Evolutionary conservation across 1,140 invertebrate genomes (phyloP), one percentile per base, ranked within the genome.

Genomic region (Spodoptera litura): DNA sequence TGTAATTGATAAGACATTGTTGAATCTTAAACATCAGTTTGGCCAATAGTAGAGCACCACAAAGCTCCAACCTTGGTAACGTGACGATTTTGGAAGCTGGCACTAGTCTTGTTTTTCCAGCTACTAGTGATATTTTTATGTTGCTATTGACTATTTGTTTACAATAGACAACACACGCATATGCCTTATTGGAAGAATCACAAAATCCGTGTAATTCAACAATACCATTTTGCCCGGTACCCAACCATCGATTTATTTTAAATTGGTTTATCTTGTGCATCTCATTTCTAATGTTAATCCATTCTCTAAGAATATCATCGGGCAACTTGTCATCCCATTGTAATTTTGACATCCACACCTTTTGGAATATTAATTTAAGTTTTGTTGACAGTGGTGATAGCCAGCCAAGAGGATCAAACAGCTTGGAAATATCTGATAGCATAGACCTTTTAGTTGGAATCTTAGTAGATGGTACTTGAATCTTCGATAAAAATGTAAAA

Each of bases 121-220:
- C 64, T 3, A 68, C 15, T 6, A 68, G 12, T n/a, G 15, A 15
- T 27, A 68, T 13, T 13, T 11, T 6, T 5, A 49, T 27, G 11
- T 64, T 15, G 44, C n/a, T 4, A 12, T 35, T 27, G 31, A 4
- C 5, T 5, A 35, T 27, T 61, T 13, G 10, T 25, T 31, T 59
- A 12, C 58, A 59, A 11, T 59, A 59, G 11, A 59, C 4, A 3
- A 59, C 58, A 12, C 58, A 59, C 3, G 58, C 58, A 5, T 59
- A 59, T 6, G 58, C 58, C 11, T 59, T 59, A 3, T 1, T 20
- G 4, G 9, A 12, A 12, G 58, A 25, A 11, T 59, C 58, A 25
- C 58, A 12, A 12, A 64, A 64, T 8, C 35, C 35, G 15, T 64
- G 61, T 15, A 64, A 10, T 27, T 64, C 61, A n/a, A 64, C 44